A percentile compares a stretch with the other conserved stretches of the same genome.
These are phyloP conservation scores for Psephotus haematonotus DNA, from an alignment of 2,113 vertebrate genomes.

Conservation along the genomic window DNA sequence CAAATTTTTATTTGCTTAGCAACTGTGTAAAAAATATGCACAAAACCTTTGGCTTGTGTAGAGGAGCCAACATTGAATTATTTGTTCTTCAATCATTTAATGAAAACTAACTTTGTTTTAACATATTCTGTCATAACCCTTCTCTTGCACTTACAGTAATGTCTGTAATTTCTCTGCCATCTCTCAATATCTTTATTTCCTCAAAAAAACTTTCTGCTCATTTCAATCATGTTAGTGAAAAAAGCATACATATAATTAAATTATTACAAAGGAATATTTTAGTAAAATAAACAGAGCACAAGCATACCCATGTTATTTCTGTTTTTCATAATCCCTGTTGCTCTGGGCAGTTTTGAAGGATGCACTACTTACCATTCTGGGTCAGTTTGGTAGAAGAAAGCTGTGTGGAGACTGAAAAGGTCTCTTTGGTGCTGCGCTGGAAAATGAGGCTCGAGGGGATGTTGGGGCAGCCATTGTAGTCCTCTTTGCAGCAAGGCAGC, in stretches of 20 bases:
- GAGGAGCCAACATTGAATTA: neutral
- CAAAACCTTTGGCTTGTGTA: neutral
- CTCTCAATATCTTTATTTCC: neutral
- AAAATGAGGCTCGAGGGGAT: constrained; percentile 92
- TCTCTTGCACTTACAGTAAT: neutral
- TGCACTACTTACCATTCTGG: constrained; percentile 85
- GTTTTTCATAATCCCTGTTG: neutral
- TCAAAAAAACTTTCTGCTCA: neutral
- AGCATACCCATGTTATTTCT: neutral
- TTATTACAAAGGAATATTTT: neutral
- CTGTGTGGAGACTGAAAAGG: constrained; percentile 91
- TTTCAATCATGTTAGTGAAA: neutral
- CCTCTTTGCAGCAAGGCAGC: constrained; percentile 94
- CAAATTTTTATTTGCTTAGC: neutral
- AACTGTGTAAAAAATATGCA: neutral
- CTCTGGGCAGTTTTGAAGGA: neutral
- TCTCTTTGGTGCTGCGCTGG: constrained; percentile 95
- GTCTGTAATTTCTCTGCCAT: neutral
- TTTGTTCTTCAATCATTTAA: neutral
- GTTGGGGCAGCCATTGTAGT: constrained; percentile 91
- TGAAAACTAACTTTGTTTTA: neutral
- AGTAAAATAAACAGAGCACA: neutral
- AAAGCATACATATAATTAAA: neutral
- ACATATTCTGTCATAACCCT: neutral
- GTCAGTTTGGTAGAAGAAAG: constrained; percentile 97